Evolutionary conservation across 2,113 vertebrate species (phyloP).

Genomic region (Caloenas nicobarica): DNA sequence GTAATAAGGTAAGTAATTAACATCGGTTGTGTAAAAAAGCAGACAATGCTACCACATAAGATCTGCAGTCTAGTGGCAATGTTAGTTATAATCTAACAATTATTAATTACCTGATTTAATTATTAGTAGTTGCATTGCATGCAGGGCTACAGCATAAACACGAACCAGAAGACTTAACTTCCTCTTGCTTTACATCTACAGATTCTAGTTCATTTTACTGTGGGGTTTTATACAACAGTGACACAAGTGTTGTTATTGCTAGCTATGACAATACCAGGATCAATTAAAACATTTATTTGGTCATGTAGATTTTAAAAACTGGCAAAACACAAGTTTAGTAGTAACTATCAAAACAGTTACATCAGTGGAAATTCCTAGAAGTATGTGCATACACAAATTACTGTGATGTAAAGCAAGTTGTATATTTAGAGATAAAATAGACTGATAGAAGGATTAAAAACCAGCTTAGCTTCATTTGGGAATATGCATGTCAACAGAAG

Average conservation of each 20-base stretch:
- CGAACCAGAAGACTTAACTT: neutral
- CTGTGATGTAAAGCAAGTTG: neutral
- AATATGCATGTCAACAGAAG: neutral
- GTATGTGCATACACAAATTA: neutral
- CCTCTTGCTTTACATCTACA: neutral
- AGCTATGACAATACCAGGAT: neutral
- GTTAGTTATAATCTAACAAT: neutral
- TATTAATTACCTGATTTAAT: slow-evolving; percentile 10
- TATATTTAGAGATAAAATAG: neutral
- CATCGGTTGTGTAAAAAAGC: neutral
- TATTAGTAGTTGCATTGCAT: neutral
- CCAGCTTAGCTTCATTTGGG: neutral
- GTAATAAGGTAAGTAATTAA: neutral
- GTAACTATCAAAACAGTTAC: neutral
- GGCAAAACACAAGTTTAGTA: neutral
- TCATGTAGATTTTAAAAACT: neutral
- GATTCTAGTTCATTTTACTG: neutral
- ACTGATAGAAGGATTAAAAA: neutral
- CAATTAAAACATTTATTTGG: neutral
- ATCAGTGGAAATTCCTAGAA: neutral
- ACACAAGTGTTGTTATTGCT: neutral
- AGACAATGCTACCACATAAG: neutral
- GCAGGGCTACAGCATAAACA: neutral
- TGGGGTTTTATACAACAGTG: neutral
- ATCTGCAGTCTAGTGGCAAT: neutral